A percentile compares a stretch with the other conserved stretches of the same genome.
phyloP scores from a whole-genome alignment of 1,140 invertebrate species.

The Teleogryllus occipitalis region DNA sequence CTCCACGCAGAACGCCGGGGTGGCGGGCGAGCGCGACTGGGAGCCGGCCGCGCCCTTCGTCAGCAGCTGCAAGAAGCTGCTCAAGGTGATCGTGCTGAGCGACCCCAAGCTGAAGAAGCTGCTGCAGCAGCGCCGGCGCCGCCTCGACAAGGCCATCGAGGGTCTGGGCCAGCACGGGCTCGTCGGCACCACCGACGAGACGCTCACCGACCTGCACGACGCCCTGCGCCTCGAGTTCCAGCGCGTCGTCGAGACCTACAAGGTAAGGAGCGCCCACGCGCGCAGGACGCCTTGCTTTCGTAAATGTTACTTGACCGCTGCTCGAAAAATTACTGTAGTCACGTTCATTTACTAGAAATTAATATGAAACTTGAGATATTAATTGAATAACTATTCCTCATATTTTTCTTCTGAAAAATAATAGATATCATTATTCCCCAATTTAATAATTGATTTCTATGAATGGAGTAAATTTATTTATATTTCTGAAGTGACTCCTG shows the following conservation, averaged over 20 bases:
- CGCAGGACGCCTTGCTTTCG: too few relatives aligned
- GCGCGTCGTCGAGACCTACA: conserved; percentile 74
- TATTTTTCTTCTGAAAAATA: too few relatives aligned
- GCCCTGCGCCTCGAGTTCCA: conserved; percentile 69
- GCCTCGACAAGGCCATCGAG: conserved; percentile 75
- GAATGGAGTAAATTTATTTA: too few relatives aligned
- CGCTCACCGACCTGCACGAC: conserved; percentile 47
- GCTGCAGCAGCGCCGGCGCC: conserved; percentile 54
- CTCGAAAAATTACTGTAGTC: too few relatives aligned
- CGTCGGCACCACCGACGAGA: conserved; percentile 51
- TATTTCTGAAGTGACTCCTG: too few relatives aligned
- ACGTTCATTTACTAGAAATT: too few relatives aligned
- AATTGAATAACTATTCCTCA: too few relatives aligned
- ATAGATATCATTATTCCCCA: too few relatives aligned
- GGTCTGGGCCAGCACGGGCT: conserved; percentile 80
- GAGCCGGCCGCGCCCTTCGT: conserved; percentile 43
- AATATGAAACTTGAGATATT: too few relatives aligned
- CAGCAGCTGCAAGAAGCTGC: conserved; percentile 45
- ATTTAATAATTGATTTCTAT: too few relatives aligned
- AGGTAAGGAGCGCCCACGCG: conserved; percentile 30
- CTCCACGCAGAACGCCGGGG: conserved; percentile 29
- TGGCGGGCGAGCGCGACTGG: conserved; percentile 29
- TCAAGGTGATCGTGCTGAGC: conserved; percentile 35
- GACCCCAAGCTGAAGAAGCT: conserved; percentile 48
- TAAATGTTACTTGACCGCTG: too few relatives aligned